These are phyloP conservation scores for Hirtodrosophila histrioides DNA, from an alignment of 2,888 invertebrate species.

Conservation along the genomic window DNA sequence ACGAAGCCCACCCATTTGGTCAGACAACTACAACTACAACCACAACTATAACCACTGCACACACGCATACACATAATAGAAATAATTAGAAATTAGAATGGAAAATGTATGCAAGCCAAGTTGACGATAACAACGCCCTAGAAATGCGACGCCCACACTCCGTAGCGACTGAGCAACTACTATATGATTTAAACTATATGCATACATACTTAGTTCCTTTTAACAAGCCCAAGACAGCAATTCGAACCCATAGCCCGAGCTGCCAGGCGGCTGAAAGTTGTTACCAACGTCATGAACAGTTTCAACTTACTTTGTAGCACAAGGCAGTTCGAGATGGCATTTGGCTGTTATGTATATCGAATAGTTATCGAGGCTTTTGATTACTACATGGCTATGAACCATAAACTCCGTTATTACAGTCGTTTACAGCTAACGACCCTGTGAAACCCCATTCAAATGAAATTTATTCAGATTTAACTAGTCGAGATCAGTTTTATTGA, in stretches of 20 bases:
- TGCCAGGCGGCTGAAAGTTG: conserved; percentile 26
- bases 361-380: background rate
- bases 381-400: background rate
- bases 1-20: conserved; percentile 60
- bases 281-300: conserved; percentile 32
- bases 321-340: conserved; percentile 17
- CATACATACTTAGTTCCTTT: conserved; percentile 38
- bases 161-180: conserved; percentile 26
- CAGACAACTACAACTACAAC: conserved; percentile 50
- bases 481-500: no score
- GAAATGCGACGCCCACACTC: conserved; percentile 51
- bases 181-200: conserved; percentile 53
- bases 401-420: no score
- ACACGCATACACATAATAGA: conserved; percentile 45
- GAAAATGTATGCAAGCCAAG: conserved; percentile 69
- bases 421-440: no score
- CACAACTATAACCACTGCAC: conserved; percentile 2
- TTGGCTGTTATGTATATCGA: background rate
- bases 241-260: conserved; percentile 1
- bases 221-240: conserved; percentile 26
- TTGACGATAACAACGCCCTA: conserved; percentile 68
- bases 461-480: no score
- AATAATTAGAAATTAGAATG: conserved; percentile 82
- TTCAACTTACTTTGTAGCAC: conserved; percentile 42
- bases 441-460: no score